phyloP scores from a whole-genome alignment of 2,113 vertebrate species.

The Felis catus region F.catus_Fca126_mat1.0 CM031419.1:206997001-206997500 shows the following conservation, averaged over 20 bases:
- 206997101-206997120: slow-evolving; percentile 43
- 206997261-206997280: not conserved
- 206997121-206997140: not conserved
- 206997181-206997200: slow-evolving; percentile 37
- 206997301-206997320: not conserved
- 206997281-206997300: not conserved
- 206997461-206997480: not conserved
- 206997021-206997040: slow-evolving; percentile 30
- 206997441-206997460: not conserved
- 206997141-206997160: slow-evolving; percentile 5
- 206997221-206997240: not conserved
- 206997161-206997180: not conserved
- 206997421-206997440: not conserved
- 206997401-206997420: not conserved
- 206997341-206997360: not conserved
- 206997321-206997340: not conserved
- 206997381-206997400: not conserved
- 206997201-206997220: not conserved
- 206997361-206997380: not conserved
- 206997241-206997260: not conserved
- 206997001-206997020: slow-evolving; percentile 6
- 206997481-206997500: not conserved
- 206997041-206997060: not conserved
- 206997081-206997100: slow-evolving; percentile 39
- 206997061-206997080: not conserved